phyloP scores from a whole-genome alignment of 1,140 invertebrate species.

The Aphaenogaster ashmeadi region DNA sequence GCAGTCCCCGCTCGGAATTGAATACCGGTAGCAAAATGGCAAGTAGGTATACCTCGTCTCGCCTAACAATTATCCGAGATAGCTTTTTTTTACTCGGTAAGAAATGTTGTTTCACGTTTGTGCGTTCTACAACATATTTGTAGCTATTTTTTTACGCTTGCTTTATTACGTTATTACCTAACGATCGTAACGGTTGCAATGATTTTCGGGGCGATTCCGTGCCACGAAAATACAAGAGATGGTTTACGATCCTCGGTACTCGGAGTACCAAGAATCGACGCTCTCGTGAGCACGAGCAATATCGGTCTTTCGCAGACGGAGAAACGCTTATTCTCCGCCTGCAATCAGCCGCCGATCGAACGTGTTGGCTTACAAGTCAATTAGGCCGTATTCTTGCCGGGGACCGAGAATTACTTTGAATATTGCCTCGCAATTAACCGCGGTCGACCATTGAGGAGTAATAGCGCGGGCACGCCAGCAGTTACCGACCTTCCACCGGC shows the following conservation, averaged over 20 bases:
- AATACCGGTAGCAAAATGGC: slow-evolving; percentile 46
- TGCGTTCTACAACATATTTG: background rate
- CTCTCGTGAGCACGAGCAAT: slow-evolving; percentile 27
- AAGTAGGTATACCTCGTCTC: slow-evolving; percentile 19
- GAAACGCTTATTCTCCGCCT: slow-evolving; percentile 24
- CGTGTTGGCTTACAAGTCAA: slow-evolving; percentile 40
- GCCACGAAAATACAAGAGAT: background rate
- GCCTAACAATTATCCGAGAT: slow-evolving; percentile 48
- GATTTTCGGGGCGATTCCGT: background rate
- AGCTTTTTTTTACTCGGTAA: slow-evolving; percentile 37
- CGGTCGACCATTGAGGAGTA: slow-evolving; percentile 44
- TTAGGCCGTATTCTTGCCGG: slow-evolving; percentile 50
- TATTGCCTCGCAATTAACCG: slow-evolving; percentile 52
- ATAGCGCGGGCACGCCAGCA: slow-evolving; percentile 22
- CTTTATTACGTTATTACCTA: background rate
- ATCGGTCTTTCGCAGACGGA: slow-evolving; percentile 16
- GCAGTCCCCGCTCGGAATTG: slow-evolving; percentile 35
- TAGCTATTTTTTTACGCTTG: background rate
- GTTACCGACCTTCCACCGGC: slow-evolving; percentile 41
- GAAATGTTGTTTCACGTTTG: slow-evolving; percentile 7
- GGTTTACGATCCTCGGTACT: background rate
- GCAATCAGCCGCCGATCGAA: slow-evolving; percentile 38
- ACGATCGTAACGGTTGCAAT: background rate
- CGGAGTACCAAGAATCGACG: slow-evolving; percentile 7
- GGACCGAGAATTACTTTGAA: slow-evolving; percentile 44